Evolutionary conservation across 2,113 vertebrate species (phyloP).

Genomic region (Pyxicephalus adspersus): DNA sequence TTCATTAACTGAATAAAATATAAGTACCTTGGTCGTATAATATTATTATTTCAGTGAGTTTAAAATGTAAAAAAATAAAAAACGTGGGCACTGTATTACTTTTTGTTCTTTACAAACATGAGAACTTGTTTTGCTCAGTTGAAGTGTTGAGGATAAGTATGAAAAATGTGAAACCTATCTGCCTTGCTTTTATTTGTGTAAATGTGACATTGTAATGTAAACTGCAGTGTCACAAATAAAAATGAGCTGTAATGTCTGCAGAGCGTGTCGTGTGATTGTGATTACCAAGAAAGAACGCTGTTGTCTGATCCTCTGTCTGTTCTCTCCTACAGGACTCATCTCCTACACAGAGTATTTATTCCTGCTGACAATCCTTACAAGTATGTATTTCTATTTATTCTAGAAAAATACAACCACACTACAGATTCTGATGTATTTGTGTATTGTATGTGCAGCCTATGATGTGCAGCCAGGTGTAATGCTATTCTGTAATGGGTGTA

Average conservation of each 20-base stretch:
- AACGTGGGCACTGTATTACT: slow-evolving; percentile 49
- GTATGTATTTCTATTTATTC: slow-evolving; percentile 87
- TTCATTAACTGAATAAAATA: slow-evolving; percentile 62
- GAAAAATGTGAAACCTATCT: slow-evolving; percentile 42
- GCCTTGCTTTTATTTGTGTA: slow-evolving; percentile 40
- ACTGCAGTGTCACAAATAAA: slow-evolving; percentile 47
- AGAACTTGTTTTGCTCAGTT: slow-evolving; percentile 42
- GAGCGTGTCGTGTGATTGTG: background rate
- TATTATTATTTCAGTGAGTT: slow-evolving; percentile 61
- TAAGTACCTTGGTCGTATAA: slow-evolving; percentile 36
- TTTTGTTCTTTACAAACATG: slow-evolving; percentile 57
- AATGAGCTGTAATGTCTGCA: slow-evolving; percentile 36
- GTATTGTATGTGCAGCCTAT: too few relatives aligned
- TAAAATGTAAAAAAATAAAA: background rate
- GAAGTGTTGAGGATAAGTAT: slow-evolving; percentile 39
- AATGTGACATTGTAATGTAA: slow-evolving; percentile 50
- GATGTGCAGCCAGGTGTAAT: too few relatives aligned
- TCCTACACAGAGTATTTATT: slow-evolving; percentile 97
- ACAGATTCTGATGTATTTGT: too few relatives aligned
- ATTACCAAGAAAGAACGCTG: background rate
- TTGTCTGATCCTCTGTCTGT: slow-evolving; percentile 27
- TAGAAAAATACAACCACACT: too few relatives aligned
- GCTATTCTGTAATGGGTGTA: too few relatives aligned
- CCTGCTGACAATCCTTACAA: slow-evolving; percentile 93
- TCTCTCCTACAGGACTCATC: slow-evolving; percentile 83